Evolutionary conservation across 2,113 vertebrate genomes (phyloP), one percentile per base, ranked within the genome.

Genomic region (Myxocyprinus asiaticus): DNA sequence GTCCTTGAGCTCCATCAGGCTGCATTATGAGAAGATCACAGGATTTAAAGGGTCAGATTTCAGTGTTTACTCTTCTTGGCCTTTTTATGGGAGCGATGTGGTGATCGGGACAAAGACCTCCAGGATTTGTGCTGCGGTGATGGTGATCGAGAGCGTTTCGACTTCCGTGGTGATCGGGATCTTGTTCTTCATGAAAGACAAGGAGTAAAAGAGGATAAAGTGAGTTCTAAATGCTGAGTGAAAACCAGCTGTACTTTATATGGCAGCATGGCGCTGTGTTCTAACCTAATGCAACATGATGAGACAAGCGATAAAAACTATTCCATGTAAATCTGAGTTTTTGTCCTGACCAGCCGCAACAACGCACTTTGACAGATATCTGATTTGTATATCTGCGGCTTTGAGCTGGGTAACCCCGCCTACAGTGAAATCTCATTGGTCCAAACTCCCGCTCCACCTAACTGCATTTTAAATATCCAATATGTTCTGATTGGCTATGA

Each of bases 31-130:
- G 44, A 59, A 48, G 17, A 58, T 14, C 64, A 74, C 55, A 22
- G 63, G 67, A 83, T 68, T 82, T 55, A 47, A 66, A 33, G 72
- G 58, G 59, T 73, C 56, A 53, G 78, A 78, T 81, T 79, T 93
- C 89, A 94, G 68, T 91, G 93, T 89, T 94, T 94, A 86, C 89
- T 94, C 87, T 93, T 94, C 89, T 94, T 94, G 47, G 88, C 69
- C 85, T 94, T 94, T 84, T 93, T 94, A 86, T 93, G 93, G 14
- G 91, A 94, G 76, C 90, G 92, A 82, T 93, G 93, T 0, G 94
- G 93, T 1, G 94, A 94, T 59, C 90, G 82, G 12, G 89, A 90
- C 4, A 85, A 89, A 5, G 93, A 94, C 81, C 89, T 87, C 80
- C 89, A 89, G 9, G 83, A 78, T 77, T 88, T 90, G 74, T 87